Conservation (phyloP, 1,140 invertebrate species). For the Drosophila parvula region DNA sequence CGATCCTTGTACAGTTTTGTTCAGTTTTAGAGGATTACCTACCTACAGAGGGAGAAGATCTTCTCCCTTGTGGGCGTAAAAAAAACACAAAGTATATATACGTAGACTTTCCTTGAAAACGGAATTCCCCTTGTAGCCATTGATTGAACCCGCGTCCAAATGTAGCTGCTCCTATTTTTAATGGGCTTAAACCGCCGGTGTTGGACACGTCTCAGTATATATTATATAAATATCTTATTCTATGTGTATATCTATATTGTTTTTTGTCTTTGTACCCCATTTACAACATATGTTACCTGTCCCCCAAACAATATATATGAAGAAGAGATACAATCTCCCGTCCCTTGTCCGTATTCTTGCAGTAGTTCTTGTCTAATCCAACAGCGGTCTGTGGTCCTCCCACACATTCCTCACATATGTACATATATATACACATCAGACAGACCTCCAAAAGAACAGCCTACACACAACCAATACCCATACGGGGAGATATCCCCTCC, state of each 20-base stretch:
- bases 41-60: constrained; percentile 5
- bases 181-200: constrained; percentile 54
- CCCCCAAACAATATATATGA: constrained; percentile 11
- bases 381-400: constrained; percentile 43
- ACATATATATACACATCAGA: constrained; percentile 45
- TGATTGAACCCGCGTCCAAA: constrained; percentile 44
- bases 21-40: constrained; percentile 23
- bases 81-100: constrained; percentile 75
- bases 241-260: constrained; percentile 42
- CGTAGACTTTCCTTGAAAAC: constrained; percentile 25
- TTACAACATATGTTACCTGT: constrained; percentile 57
- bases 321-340: constrained; percentile 13
- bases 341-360: constrained; percentile 45
- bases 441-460: constrained; percentile 50
- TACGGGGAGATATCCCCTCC: constrained; percentile 23
- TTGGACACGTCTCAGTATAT: constrained; percentile 61
- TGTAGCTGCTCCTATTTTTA: constrained; percentile 35
- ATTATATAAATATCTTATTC: constrained; percentile 38
- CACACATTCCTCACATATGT: constrained; percentile 50
- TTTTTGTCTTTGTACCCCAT: constrained; percentile 36
- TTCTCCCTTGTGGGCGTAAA: constrained; percentile 7
- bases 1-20: constrained; percentile 58
- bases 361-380: constrained; percentile 77
- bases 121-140: constrained; percentile 51
- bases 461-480: constrained; percentile 36